Evolutionary conservation across 1,140 invertebrate species (phyloP).

Genomic region (Papilio xuthus): DNA sequence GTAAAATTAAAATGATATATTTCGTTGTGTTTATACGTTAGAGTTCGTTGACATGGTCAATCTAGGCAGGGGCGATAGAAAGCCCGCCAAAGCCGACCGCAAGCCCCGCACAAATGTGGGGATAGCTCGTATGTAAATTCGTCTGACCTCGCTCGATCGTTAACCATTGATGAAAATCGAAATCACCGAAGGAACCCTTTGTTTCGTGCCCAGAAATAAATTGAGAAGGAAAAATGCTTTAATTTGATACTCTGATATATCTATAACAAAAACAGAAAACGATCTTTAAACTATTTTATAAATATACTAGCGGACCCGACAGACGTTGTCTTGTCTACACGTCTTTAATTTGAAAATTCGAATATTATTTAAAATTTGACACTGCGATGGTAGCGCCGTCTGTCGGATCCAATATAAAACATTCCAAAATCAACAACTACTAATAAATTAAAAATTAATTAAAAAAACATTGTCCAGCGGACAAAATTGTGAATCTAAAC

Average conservation of each 20-base stretch:
- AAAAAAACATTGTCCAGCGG: too few species aligned
- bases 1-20: neutral
- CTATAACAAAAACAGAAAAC: too few species aligned
- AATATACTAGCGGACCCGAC: too few species aligned
- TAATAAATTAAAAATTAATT: too few species aligned
- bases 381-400: too few species aligned
- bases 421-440: too few species aligned
- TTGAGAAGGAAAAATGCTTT: neutral
- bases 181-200: neutral
- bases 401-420: too few species aligned
- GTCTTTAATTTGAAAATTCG: too few species aligned
- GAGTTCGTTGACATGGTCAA: neutral
- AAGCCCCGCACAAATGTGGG: constrained; percentile 8
- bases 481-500: too few species aligned
- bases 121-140: constrained; percentile 20
- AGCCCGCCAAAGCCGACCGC: constrained; percentile 30
- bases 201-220: neutral
- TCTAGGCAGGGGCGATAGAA: constrained; percentile 5
- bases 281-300: neutral
- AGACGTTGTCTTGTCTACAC: too few species aligned
- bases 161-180: neutral
- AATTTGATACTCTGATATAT: neutral
- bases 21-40: neutral
- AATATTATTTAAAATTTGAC: too few species aligned
- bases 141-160: neutral